phyloP scores from a whole-genome alignment of 1,140 invertebrate genomes.

The Rhynchophorus ferrugineus region DNA sequence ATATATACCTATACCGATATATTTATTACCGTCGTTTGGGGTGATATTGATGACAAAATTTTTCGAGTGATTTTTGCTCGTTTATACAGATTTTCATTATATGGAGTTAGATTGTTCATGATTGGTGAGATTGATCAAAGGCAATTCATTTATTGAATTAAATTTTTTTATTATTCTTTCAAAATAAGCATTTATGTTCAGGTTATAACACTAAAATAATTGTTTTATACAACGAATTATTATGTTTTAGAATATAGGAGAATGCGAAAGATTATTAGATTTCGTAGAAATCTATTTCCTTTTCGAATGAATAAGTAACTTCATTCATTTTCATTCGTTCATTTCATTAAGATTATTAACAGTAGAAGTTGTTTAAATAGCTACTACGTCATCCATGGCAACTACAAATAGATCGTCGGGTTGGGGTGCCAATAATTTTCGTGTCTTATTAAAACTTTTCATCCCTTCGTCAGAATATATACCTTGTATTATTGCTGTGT shows the following conservation, averaged over 20 bases:
- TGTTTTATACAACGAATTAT: not conserved
- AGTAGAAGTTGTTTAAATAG: constrained; percentile 4
- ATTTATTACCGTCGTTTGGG: not conserved
- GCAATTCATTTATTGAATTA: not conserved
- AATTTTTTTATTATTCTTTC: not conserved
- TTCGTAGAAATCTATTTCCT: not conserved
- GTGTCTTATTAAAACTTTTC: constrained; percentile 9
- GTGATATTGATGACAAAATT: too few relatives aligned
- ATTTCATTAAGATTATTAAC: not conserved
- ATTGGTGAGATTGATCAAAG: not conserved
- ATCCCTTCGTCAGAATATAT: constrained; percentile 8
- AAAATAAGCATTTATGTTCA: not conserved
- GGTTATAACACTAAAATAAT: not conserved
- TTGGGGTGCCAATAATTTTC: constrained; percentile 9
- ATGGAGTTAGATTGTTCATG: too few relatives aligned
- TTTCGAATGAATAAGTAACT: not conserved
- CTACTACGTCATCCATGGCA: constrained; percentile 4
- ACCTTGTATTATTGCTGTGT: constrained; percentile 2
- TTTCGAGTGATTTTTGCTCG: too few relatives aligned
- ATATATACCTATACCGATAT: too few relatives aligned
- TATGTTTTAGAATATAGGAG: not conserved
- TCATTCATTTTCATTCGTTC: too few relatives aligned
- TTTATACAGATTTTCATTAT: too few relatives aligned
- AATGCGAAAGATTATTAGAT: not conserved
- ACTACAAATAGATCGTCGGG: constrained; percentile 7